These are phyloP conservation scores for Macrotus californicus DNA, from an alignment of 2,113 vertebrate species.

Conservation along the genomic window DNA sequence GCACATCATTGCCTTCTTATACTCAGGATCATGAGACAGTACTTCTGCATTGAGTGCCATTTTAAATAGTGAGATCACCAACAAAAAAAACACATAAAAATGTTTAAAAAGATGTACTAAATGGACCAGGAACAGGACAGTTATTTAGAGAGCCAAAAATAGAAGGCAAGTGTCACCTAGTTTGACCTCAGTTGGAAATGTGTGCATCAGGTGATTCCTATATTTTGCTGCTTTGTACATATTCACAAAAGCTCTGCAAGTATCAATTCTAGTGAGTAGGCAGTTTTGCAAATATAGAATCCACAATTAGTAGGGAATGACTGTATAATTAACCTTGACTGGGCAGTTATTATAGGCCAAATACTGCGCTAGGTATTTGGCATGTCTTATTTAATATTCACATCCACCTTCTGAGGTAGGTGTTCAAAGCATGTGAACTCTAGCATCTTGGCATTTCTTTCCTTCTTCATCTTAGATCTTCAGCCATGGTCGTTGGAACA, in stretches of 20 bases:
- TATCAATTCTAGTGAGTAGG: background rate
- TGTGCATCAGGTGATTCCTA: background rate
- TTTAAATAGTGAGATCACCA: background rate
- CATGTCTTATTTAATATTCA: background rate
- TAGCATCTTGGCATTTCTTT: background rate
- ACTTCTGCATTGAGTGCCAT: background rate
- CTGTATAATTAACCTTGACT: background rate
- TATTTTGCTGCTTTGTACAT: background rate
- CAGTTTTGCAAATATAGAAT: background rate
- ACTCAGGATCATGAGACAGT: background rate
- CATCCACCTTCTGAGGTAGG: background rate
- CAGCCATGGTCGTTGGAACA: background rate
- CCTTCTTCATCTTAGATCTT: background rate
- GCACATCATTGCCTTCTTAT: background rate
- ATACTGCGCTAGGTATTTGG: background rate
- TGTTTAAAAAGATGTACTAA: background rate
- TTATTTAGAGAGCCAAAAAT: background rate
- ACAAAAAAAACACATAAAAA: background rate
- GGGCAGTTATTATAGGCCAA: background rate
- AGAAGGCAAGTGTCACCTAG: background rate
- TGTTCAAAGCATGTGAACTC: background rate
- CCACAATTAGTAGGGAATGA: background rate
- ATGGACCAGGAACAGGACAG: background rate
- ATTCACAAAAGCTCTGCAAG: background rate
- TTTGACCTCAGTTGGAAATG: background rate